These are phyloP conservation scores for Cydia fagiglandana DNA, from an alignment of 1,140 invertebrate species.

Conservation along the genomic window DNA sequence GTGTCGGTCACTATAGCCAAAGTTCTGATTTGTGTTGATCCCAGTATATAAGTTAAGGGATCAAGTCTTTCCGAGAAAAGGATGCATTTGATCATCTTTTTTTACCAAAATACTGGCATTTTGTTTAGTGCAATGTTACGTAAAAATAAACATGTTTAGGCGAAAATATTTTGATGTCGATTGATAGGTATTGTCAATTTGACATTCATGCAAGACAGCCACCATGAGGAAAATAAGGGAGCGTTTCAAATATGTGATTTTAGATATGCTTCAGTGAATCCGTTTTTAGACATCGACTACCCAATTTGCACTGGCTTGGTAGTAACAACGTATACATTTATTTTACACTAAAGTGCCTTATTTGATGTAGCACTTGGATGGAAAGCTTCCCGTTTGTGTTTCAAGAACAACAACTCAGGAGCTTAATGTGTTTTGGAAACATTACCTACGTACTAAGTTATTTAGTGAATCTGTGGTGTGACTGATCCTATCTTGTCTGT, in stretches of 20 bases:
- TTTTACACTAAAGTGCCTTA: no score
- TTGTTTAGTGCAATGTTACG: not conserved
- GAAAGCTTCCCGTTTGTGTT: no score
- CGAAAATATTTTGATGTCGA: not conserved
- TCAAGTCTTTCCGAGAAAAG: not conserved
- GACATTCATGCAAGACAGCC: not conserved
- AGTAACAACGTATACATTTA: no score
- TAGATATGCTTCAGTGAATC: not conserved
- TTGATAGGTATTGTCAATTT: not conserved
- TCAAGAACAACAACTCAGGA: no score
- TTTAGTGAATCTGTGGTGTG: no score
- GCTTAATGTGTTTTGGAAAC: no score
- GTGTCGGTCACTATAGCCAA: not conserved
- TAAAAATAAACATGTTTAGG: slow-evolving; percentile 20
- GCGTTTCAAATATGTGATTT: not conserved
- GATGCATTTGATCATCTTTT: slow-evolving; percentile 13
- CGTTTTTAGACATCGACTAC: no score
- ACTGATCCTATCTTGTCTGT: not conserved
- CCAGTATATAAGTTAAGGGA: not conserved
- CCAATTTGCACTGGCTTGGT: no score
- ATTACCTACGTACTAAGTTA: no score
- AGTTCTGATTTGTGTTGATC: not conserved
- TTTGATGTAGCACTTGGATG: no score
- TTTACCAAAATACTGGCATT: slow-evolving; percentile 13
- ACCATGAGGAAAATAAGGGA: not conserved